Percentiles rank a stretch among this genome's conserved stretches.
phyloP scores from a whole-genome alignment of 2,113 vertebrate genomes.

The Stigmatopora argus region DNA sequence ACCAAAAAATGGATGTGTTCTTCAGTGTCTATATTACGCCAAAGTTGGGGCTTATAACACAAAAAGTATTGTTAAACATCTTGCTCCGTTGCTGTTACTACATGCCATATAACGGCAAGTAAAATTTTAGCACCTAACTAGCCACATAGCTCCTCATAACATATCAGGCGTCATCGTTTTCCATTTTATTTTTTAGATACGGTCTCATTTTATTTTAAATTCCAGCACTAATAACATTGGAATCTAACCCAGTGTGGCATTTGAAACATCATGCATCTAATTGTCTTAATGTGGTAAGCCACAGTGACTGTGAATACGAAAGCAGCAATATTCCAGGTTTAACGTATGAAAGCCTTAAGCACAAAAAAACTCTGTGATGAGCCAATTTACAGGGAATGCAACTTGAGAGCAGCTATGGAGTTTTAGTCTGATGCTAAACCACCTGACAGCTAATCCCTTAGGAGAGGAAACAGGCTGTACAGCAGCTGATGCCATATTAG shows the following conservation, averaged over 20 bases:
- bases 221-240: background rate
- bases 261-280: background rate
- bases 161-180: background rate
- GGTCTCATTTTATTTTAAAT: background rate
- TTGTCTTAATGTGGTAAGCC: background rate
- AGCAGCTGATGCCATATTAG: constrained; percentile 52
- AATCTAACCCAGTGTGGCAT: background rate
- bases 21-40: too few species aligned
- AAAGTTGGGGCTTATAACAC: too few species aligned
- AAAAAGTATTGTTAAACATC: too few species aligned
- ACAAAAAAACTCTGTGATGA: background rate
- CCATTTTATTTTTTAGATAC: background rate
- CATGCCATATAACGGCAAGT: too few species aligned
- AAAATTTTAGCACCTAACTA: too few species aligned
- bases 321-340: background rate
- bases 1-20: too few species aligned
- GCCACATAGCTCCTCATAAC: too few species aligned
- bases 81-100: too few species aligned
- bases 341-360: background rate
- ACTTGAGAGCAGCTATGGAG: constrained; percentile 19
- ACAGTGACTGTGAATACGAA: background rate
- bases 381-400: background rate
- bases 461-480: constrained; percentile 46
- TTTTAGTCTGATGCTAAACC: constrained; percentile 48
- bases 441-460: constrained; percentile 55